A percentile compares a stretch with the other conserved stretches of the same genome.
phyloP scores from a whole-genome alignment of 2,888 invertebrate species.

The Calephelis perditalis region DNA sequence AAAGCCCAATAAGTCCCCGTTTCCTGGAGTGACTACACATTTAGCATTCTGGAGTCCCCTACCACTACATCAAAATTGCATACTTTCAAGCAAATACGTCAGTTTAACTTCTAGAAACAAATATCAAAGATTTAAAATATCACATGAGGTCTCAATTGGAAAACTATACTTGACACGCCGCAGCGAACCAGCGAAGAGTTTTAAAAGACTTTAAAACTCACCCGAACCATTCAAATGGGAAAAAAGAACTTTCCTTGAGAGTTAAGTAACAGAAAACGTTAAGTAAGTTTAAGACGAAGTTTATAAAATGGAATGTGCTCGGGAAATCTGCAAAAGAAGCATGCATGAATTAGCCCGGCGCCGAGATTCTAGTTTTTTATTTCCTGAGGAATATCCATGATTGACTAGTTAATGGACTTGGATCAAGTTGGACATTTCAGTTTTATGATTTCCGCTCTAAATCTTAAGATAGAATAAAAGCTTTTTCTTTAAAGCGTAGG shows the following conservation, averaged over 20 bases:
- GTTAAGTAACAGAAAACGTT: conserved; percentile 19
- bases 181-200: conserved; percentile 23
- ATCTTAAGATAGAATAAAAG: not conserved
- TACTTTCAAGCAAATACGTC: no score
- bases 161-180: conserved; percentile 19
- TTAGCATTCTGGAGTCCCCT: no score
- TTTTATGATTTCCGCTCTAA: not conserved
- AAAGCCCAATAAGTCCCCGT: no score
- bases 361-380: not conserved
- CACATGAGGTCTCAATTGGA: conserved; percentile 21
- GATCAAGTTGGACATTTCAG: not conserved
- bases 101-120: not conserved
- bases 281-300: conserved; percentile 21
- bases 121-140: conserved; percentile 13
- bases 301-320: conserved; percentile 18
- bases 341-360: conserved; percentile 1
- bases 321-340: not conserved
- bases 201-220: conserved; percentile 25
- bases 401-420: not conserved
- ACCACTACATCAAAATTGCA: no score
- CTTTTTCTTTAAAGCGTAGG: no score
- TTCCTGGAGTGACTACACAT: no score
- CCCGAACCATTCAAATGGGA: conserved; percentile 26
- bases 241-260: conserved; percentile 22
- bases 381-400: not conserved